Percentiles rank a stretch among this genome's conserved stretches.
phyloP scores from a whole-genome alignment of 2,797 vertebrate genomes.

The Miichthys miiuy region DNA sequence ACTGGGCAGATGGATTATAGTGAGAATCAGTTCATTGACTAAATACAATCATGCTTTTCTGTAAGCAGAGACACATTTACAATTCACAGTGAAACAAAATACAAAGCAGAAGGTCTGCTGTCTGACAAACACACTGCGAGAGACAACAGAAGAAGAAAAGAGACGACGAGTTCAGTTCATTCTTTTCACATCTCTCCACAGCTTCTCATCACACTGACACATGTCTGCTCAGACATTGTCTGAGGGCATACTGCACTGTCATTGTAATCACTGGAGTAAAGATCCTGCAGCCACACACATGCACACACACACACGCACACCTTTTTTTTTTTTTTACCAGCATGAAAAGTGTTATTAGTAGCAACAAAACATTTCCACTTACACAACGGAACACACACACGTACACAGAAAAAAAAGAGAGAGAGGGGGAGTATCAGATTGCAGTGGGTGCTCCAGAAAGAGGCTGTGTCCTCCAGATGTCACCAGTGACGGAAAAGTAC shows the following conservation, averaged over 20 bases:
- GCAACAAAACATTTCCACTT: constrained; percentile 62
- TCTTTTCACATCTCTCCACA: not conserved
- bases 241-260: not conserved
- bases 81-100: not conserved
- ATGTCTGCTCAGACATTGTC: not conserved
- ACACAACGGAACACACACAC: constrained; percentile 18
- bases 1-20: not conserved
- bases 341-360: constrained; percentile 62
- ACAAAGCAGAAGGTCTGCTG: not conserved
- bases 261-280: not conserved
- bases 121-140: not conserved
- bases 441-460: constrained; percentile 32
- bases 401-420: not conserved
- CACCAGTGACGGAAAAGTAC: constrained; percentile 68
- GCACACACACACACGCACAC: not conserved
- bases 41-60: not conserved
- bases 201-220: constrained; percentile 2
- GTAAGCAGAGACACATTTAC: not conserved
- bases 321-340: constrained; percentile 13
- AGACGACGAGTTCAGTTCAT: not conserved
- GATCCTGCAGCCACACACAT: constrained; percentile 8
- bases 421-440: constrained; percentile 18
- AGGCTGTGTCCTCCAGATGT: constrained; percentile 68
- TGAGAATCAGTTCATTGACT: not conserved
- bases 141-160: not conserved